phyloP scores from a whole-genome alignment of 1,140 invertebrate genomes.

The Macrocentrus cingulum region DNA sequence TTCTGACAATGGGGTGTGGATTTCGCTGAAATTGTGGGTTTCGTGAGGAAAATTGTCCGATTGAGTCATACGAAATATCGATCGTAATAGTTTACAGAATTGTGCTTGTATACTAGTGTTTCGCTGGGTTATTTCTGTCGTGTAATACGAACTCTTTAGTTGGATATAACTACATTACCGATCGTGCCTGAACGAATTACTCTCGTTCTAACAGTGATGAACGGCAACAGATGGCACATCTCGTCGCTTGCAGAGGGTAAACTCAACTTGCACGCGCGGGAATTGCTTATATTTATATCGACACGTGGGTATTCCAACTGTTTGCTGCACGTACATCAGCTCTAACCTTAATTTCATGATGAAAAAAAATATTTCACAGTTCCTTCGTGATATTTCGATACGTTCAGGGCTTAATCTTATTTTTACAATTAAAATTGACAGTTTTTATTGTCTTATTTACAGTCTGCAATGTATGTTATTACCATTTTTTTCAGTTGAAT shows the following conservation, averaged over 20 bases:
- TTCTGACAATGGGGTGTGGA: too few species aligned
- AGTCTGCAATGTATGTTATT: neutral
- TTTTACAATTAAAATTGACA: too few species aligned
- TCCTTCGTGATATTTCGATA: too few species aligned
- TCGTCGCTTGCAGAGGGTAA: neutral
- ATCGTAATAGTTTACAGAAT: conserved; percentile 3
- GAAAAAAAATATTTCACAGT: too few species aligned
- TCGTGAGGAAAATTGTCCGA: neutral
- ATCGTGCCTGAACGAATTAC: neutral
- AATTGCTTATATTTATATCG: too few species aligned
- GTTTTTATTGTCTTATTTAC: too few species aligned
- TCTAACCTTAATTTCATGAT: too few species aligned
- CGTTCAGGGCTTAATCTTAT: too few species aligned
- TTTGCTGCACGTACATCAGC: too few species aligned
- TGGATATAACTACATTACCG: conserved; percentile 11
- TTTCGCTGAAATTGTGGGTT: too few species aligned
- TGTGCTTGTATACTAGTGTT: neutral
- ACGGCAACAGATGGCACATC: conserved; percentile 19
- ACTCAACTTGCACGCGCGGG: neutral
- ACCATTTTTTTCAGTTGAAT: neutral
- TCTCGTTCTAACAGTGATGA: neutral
- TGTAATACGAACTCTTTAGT: conserved; percentile 22
- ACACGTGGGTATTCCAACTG: too few species aligned
- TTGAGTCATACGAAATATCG: conserved; percentile 14
- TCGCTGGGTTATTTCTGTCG: neutral